Conservation (phyloP, 2,888 invertebrate genomes). For the Thysanoteuthis rhombus region DNA sequence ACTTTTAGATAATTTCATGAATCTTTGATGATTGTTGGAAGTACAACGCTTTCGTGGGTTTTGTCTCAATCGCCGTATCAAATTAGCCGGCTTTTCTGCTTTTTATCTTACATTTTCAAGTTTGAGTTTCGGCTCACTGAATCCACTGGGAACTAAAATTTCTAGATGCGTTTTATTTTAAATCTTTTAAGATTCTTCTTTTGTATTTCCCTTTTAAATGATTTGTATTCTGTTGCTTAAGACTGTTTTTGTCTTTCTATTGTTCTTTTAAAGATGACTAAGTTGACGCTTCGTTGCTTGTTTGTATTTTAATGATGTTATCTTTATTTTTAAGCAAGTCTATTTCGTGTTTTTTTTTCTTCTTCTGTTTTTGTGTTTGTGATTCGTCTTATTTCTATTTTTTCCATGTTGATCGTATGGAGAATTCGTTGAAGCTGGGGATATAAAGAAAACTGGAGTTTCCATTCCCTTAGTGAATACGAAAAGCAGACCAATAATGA, state of each 20-base stretch:
- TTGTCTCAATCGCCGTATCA: neutral
- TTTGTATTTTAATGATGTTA: neutral
- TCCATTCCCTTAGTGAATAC: neutral
- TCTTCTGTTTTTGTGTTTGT: neutral
- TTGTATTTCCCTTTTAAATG: neutral
- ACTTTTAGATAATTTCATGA: neutral
- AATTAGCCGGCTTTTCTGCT: neutral
- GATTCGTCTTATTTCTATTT: neutral
- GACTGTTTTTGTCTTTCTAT: neutral
- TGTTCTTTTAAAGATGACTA: neutral
- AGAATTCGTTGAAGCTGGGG: neutral
- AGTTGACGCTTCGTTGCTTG: neutral
- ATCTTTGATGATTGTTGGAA: neutral
- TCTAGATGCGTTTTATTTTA: neutral
- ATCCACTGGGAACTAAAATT: neutral
- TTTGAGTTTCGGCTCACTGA: neutral
- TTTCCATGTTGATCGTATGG: neutral
- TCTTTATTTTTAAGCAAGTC: neutral
- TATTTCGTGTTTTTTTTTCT: neutral
- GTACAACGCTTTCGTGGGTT: neutral
- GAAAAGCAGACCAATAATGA: neutral
- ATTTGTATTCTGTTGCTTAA: neutral
- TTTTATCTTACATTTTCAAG: neutral
- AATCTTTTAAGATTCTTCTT: neutral
- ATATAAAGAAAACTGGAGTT: neutral